Conservation (phyloP, 2,888 invertebrate genomes). For the Galerucella nymphaeae region DNA sequence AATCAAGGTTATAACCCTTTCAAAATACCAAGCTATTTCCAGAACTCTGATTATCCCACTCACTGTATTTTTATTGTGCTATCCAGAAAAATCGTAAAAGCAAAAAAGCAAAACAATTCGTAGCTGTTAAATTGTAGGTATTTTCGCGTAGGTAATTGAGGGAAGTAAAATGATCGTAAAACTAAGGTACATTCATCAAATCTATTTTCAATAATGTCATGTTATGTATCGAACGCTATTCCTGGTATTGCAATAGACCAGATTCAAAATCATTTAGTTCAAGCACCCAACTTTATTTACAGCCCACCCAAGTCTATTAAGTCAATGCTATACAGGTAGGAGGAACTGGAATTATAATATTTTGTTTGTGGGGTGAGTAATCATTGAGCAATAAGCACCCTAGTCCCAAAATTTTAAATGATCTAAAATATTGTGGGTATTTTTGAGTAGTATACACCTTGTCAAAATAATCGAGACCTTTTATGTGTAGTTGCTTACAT, state of each 20-base stretch:
- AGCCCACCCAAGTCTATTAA: too few relatives aligned
- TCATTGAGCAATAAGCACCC: too few relatives aligned
- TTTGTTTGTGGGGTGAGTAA: too few relatives aligned
- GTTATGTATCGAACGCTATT: not conserved
- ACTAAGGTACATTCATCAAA: not conserved
- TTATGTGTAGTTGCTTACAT: too few relatives aligned
- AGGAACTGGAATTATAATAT: too few relatives aligned
- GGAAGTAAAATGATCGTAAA: not conserved
- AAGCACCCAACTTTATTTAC: too few relatives aligned
- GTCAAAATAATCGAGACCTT: too few relatives aligned
- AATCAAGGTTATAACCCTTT: too few relatives aligned
- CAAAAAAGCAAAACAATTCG: not conserved
- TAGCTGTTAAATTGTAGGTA: not conserved
- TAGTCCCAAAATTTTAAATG: too few relatives aligned
- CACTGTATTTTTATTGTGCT: not conserved
- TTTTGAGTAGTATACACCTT: too few relatives aligned
- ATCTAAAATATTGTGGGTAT: too few relatives aligned
- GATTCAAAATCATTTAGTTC: not conserved
- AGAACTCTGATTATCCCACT: not conserved
- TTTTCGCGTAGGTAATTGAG: constrained; percentile 11
- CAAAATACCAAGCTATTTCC: not conserved
- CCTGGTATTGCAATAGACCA: constrained; percentile 1
- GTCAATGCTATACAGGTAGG: too few relatives aligned
- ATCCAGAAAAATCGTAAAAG: constrained; percentile 8
- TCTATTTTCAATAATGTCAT: not conserved